These are phyloP conservation scores for pig (Sus scrofa) DNA, from an alignment of 2,113 vertebrate genomes.

Conservation along the genomic window T2T-Sscrofa CM000812.6:266916501-266917000, in stretches of 20 bases:
- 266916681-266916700: neutral
- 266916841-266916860: slow-evolving; percentile 2
- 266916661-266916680: neutral
- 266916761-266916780: neutral
- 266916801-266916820: slow-evolving; percentile 23
- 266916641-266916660: neutral
- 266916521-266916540: neutral
- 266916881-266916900: slow-evolving; percentile 5
- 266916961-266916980: slow-evolving; percentile 26
- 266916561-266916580: neutral
- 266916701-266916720: neutral
- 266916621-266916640: neutral
- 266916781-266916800: slow-evolving; percentile 23
- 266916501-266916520: neutral
- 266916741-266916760: neutral
- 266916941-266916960: neutral
- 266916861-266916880: neutral
- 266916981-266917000: neutral
- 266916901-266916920: neutral
- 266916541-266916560: neutral
- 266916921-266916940: neutral
- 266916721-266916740: neutral
- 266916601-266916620: neutral
- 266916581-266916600: neutral
- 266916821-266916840: neutral